Conservation (phyloP, 2,113 vertebrate genomes). For the Axis porcinus region DNA sequence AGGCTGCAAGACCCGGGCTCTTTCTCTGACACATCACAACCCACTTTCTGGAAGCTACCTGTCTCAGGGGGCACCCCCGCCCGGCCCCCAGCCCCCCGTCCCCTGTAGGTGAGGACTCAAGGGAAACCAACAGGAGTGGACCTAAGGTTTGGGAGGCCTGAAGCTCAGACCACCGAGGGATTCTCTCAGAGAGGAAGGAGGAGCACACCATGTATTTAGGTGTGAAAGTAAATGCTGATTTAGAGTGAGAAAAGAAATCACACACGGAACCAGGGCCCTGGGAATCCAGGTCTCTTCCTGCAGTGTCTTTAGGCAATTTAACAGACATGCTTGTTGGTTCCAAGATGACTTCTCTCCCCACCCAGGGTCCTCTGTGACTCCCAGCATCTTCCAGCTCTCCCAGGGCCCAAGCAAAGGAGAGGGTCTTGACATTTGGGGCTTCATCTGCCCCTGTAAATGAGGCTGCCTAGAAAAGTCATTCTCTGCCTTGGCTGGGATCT, state of each 20-base stretch:
- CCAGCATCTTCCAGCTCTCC: not conserved
- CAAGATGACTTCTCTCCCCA: not conserved
- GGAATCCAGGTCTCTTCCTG: not conserved
- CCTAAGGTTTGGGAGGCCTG: not conserved
- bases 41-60: not conserved
- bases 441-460: not conserved
- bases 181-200: not conserved
- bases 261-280: not conserved
- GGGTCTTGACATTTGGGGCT: not conserved
- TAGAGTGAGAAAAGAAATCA: not conserved
- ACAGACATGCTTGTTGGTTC: not conserved
- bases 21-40: not conserved
- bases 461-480: not conserved
- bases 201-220: not conserved
- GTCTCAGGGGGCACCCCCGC: not conserved
- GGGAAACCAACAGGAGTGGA: not conserved
- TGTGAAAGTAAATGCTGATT: not conserved
- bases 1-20: too few relatives aligned
- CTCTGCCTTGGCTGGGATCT: not conserved
- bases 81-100: not conserved
- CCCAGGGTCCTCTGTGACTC: not conserved
- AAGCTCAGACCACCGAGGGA: not conserved
- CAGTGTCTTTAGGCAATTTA: not conserved
- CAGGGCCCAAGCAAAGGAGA: not conserved
- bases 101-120: not conserved